Evolutionary conservation across 2,888 invertebrate genomes (phyloP).

Genomic region (Chromoteleia sp.): DNA sequence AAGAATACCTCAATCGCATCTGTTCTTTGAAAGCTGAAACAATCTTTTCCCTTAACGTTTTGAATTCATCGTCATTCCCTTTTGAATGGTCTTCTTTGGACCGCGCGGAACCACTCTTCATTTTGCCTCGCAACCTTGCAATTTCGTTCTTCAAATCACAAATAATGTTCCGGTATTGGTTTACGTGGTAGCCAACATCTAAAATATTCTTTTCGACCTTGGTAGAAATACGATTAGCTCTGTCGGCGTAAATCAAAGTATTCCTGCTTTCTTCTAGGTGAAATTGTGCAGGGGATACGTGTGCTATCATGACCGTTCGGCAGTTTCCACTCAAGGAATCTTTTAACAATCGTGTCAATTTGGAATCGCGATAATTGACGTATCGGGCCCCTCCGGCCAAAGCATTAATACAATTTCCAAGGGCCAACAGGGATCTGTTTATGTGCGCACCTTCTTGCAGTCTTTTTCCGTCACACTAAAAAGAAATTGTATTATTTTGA

Average conservation of each 20-base stretch:
- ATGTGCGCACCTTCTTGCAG: conserved; percentile 97
- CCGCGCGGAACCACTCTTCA: conserved; percentile 88
- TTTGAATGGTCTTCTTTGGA: conserved; percentile 83
- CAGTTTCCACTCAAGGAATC: conserved; percentile 96
- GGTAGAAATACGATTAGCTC: conserved; percentile 97
- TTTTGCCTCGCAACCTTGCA: conserved; percentile 90
- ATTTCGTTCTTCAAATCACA: conserved; percentile 94
- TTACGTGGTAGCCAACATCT: conserved; percentile 90
- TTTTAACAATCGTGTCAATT: conserved; percentile 94
- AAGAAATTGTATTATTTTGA: not conserved
- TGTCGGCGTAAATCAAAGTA: conserved; percentile 96
- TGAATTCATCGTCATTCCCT: conserved; percentile 85
- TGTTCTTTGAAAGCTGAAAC: conserved; percentile 96
- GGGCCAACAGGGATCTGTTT: conserved; percentile 94
- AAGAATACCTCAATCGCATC: conserved; percentile 90
- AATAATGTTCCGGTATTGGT: conserved; percentile 93
- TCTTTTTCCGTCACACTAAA: conserved; percentile 91
- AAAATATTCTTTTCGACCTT: conserved; percentile 88
- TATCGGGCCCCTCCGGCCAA: conserved; percentile 93
- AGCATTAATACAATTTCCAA: conserved; percentile 98
- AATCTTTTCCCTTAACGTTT: conserved; percentile 92
- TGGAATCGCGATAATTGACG: conserved; percentile 98
- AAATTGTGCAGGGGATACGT: conserved; percentile 93
- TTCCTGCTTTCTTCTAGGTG: conserved; percentile 97
- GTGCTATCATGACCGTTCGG: conserved; percentile 98